Evolutionary conservation across 2,797 vertebrate species (phyloP).

Genomic region (Squalus acanthias): DNA sequence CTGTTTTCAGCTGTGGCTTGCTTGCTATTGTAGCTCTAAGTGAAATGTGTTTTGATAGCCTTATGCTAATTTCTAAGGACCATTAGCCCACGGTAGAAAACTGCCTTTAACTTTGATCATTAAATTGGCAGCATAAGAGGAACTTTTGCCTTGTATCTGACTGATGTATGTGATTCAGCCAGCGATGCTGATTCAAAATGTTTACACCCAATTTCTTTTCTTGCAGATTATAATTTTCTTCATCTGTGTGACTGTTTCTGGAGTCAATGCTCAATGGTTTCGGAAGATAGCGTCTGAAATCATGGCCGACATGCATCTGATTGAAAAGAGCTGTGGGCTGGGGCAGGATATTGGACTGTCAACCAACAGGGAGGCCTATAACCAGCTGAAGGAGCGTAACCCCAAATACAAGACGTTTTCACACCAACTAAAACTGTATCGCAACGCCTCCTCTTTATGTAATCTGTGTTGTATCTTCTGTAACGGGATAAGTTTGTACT

Average conservation of each 20-base stretch:
- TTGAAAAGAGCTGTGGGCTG: slow-evolving; percentile 63
- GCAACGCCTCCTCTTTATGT: slow-evolving; percentile 65
- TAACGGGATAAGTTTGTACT: slow-evolving; percentile 67
- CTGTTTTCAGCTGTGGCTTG: background rate
- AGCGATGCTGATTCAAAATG: background rate
- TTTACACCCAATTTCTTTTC: slow-evolving; percentile 1
- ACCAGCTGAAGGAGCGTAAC: slow-evolving; percentile 56
- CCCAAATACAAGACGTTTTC: slow-evolving; percentile 60
- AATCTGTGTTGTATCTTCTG: slow-evolving; percentile 72
- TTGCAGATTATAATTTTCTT: slow-evolving; percentile 68
- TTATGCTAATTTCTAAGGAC: background rate
- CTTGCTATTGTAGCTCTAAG: background rate
- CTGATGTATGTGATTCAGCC: background rate
- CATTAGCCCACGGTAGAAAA: background rate
- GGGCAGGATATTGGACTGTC: slow-evolving; percentile 66
- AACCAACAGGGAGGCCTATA: slow-evolving; percentile 60
- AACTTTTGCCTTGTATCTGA: background rate
- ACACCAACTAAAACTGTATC: slow-evolving; percentile 59
- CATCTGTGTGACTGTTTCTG: slow-evolving; percentile 62
- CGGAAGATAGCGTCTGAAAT: slow-evolving; percentile 64
- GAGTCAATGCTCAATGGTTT: slow-evolving; percentile 73
- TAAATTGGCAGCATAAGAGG: background rate
- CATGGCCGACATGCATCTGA: slow-evolving; percentile 66
- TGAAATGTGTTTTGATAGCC: background rate
- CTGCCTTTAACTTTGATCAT: background rate